phyloP scores from a whole-genome alignment of 2,113 vertebrate genomes.

The Myiozetetes cayanensis region DNA sequence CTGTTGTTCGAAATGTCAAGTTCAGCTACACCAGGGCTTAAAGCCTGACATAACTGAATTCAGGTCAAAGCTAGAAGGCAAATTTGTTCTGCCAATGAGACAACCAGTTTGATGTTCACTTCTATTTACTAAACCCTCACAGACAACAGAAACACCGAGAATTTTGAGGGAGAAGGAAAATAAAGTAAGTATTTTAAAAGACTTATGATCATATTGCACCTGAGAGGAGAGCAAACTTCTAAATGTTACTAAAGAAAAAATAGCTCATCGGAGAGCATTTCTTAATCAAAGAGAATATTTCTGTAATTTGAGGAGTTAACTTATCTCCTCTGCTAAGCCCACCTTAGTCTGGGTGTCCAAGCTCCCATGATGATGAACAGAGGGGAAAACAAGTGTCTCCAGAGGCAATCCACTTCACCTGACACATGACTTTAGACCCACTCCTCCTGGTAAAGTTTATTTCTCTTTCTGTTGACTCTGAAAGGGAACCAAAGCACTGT shows the following conservation, averaged over 20 bases:
- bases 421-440: neutral
- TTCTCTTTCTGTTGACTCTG: neutral
- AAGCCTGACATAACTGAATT: neutral
- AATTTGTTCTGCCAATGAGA: neutral
- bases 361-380: neutral
- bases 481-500: neutral
- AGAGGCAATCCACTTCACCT: neutral
- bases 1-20: neutral
- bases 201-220: neutral
- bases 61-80: neutral
- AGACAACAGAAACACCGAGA: neutral
- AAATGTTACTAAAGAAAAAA: neutral
- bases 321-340: neutral
- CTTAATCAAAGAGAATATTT: neutral
- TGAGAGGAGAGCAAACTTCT: neutral
- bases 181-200: neutral
- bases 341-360: neutral
- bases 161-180: neutral
- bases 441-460: neutral
- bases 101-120: neutral
- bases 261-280: neutral
- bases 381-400: neutral
- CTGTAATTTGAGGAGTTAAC: neutral
- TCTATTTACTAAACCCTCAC: neutral
- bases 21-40: neutral